Base-by-base conservation (phyloP, 2,797 vertebrate genomes). In the Furcifer pardalis region DNA sequence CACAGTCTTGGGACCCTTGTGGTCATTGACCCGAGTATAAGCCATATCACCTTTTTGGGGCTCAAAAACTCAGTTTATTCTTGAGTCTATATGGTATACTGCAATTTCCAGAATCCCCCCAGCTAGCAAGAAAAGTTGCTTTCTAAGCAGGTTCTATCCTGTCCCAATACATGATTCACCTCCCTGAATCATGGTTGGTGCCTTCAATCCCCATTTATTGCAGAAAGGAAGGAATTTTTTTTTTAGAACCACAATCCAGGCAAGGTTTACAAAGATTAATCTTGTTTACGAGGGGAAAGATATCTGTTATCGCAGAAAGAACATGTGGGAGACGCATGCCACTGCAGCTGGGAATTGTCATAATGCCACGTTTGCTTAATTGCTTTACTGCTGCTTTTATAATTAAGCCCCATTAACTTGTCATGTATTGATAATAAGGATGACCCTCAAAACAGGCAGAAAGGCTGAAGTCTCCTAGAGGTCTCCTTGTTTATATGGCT, bases 391-490 rank as follows among this genome's bases (percentile, higher is more conserved):
- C 91, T 95, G 89, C 85, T 95, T 95, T 94, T 91, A 87, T 80
- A 95, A 95, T 95, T 94, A 93, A 92, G 89, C 73, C 79, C 84
- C 81, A 86, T 94, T 94, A 94, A 93, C 84, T 94, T 93, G 87
- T 92, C 92, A 89, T 77, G 83, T 89, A 88, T 85, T 91, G 93
- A 92, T 94, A 94, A 94, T 77, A 88, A 72, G 56, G 79, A 86
- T 93, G 91, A 93, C 91, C 90, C 81, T 92, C 85, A 87, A 88
- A 89, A 90, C 88, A 89, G 88, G 46, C 83, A 92, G 86, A 77
- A 87, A 91, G 89, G 94, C 92, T 90, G 91, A 90, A 84, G 52
- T 59, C 59, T 86, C 68, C 62, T 84, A 32, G 86, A 32, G 0
- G 73, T 89, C n/a, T 82, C 65, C 35, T 78, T 77, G 81, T 88